Evolutionary conservation across 2,113 vertebrate genomes (phyloP).

Genomic region (Pantherophis guttatus): DNA sequence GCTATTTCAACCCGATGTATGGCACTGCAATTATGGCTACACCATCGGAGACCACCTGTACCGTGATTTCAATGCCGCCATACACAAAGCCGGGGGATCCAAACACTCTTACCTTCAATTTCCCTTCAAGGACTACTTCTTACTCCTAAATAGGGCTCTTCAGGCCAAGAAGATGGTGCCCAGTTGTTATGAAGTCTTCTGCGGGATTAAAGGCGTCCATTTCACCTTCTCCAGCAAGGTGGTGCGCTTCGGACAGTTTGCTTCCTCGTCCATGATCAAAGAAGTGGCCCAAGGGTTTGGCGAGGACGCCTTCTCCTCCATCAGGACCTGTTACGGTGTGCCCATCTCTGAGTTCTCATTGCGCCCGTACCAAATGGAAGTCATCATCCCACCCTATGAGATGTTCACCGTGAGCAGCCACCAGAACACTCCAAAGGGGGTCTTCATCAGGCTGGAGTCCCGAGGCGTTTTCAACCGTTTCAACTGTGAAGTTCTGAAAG

Average conservation of each 20-base stretch:
- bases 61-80: accelerated
- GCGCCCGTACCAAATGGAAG: background rate
- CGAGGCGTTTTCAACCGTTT: background rate
- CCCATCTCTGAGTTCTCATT: background rate
- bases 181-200: background rate
- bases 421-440: background rate
- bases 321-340: background rate
- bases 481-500: background rate
- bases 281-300: background rate
- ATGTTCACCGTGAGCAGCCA: accelerated
- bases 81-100: background rate
- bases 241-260: background rate
- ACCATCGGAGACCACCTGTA: background rate
- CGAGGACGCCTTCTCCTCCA: background rate
- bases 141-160: too few relatives aligned
- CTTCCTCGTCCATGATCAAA: background rate
- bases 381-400: background rate
- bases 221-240: background rate
- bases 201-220: accelerated
- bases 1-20: background rate
- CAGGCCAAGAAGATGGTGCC: background rate
- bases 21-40: background rate
- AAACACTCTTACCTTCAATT: background rate
- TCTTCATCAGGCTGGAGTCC: background rate
- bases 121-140: background rate